Percentiles rank a stretch among this genome's conserved stretches.
Evolutionary conservation across 2,888 invertebrate genomes (phyloP).

Genomic region (Lasioglossum marginatum): DNA sequence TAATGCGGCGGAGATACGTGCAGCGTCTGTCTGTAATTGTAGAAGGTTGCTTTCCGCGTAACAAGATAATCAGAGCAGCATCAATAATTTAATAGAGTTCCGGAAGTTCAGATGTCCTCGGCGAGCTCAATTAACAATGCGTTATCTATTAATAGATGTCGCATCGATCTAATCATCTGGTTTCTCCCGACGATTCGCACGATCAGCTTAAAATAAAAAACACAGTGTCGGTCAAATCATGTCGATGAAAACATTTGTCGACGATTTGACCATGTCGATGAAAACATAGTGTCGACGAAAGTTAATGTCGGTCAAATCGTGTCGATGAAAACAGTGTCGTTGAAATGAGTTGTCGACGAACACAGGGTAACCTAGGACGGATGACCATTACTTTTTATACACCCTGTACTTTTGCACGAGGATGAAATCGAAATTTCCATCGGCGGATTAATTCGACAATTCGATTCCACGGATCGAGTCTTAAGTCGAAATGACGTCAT

Average conservation of each 20-base stretch:
- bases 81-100: conserved; percentile 8
- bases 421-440: background rate
- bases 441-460: conserved; percentile 4
- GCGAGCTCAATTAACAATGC: background rate
- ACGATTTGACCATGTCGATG: too few relatives aligned
- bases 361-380: too few relatives aligned
- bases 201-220: too few relatives aligned
- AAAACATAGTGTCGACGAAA: too few relatives aligned
- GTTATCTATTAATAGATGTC: background rate
- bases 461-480: conserved; percentile 26
- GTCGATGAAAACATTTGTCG: too few relatives aligned
- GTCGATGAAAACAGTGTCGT: too few relatives aligned
- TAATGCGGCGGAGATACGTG: background rate
- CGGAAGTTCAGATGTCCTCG: background rate
- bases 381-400: too few relatives aligned
- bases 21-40: conserved; percentile 5
- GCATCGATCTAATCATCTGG: background rate
- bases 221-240: too few relatives aligned
- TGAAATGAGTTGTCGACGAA: too few relatives aligned
- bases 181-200: too few relatives aligned
- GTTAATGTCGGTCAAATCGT: too few relatives aligned
- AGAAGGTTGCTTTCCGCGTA: conserved; percentile 1
- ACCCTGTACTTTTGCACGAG: background rate
- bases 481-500: conserved; percentile 49
- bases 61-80: conserved; percentile 1